Evolutionary conservation across 2,797 vertebrate genomes (phyloP).

Genomic region (Acipenser ruthenus): DNA sequence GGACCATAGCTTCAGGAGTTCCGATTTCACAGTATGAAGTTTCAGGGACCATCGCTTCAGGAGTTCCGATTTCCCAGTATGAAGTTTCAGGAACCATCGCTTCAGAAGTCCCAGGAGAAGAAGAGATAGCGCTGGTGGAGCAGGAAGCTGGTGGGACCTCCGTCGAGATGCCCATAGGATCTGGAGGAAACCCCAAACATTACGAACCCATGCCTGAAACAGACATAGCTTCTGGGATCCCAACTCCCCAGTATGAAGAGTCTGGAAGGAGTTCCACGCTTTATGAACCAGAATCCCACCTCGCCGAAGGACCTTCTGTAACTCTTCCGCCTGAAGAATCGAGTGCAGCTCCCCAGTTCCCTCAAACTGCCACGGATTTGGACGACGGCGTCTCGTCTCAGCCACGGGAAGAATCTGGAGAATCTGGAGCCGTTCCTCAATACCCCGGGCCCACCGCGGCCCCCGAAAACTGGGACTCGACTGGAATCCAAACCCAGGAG

Average conservation of each 20-base stretch:
- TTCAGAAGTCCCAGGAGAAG: conserved; percentile 3
- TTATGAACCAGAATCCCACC: conserved; percentile 17
- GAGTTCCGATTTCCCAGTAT: too few species aligned
- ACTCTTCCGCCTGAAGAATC: conserved; percentile 17
- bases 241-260: conserved; percentile 14
- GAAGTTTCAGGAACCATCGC: conserved; percentile 2
- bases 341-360: neutral
- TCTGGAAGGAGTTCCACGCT: conserved; percentile 11
- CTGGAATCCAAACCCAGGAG: conserved; percentile 10
- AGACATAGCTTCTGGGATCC: neutral
- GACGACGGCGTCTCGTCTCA: conserved; percentile 14
- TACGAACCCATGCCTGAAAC: neutral
- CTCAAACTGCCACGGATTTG: conserved; percentile 11
- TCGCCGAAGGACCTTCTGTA: conserved; percentile 9
- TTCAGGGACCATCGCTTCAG: too few species aligned
- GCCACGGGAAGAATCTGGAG: conserved; percentile 10
- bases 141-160: conserved; percentile 22
- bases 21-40: too few species aligned
- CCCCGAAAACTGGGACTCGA: neutral
- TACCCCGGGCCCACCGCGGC: conserved; percentile 5
- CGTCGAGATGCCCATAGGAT: conserved; percentile 25
- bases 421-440: conserved; percentile 8
- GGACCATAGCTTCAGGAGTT: too few species aligned
- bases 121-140: conserved; percentile 10
- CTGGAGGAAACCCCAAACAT: conserved; percentile 3